Evolutionary conservation across 2,113 vertebrate genomes (phyloP).

Genomic region (Oreochromis aureus): DNA sequence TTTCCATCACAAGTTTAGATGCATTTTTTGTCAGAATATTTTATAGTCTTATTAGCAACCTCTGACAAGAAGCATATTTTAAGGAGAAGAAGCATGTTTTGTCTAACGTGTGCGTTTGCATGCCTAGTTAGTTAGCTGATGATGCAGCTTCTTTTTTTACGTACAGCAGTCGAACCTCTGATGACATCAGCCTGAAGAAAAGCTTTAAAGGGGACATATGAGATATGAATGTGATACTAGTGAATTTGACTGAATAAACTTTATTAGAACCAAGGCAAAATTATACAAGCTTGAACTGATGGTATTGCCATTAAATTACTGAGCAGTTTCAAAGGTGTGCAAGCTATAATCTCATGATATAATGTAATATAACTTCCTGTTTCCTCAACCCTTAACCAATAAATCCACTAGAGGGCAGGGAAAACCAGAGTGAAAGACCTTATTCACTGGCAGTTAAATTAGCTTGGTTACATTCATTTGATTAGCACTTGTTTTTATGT

Average conservation of each 20-base stretch:
- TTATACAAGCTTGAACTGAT: neutral
- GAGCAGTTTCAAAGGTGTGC: neutral
- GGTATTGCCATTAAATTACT: neutral
- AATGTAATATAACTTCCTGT: neutral
- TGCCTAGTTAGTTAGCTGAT: neutral
- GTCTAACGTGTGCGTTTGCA: accelerated
- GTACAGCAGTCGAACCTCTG: neutral
- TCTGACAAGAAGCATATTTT: neutral
- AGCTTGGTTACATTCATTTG: neutral
- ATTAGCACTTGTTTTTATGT: neutral
- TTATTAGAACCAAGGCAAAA: neutral
- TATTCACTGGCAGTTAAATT: neutral
- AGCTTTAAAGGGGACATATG: neutral
- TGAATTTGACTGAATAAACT: neutral
- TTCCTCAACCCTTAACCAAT: neutral
- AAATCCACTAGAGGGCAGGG: neutral
- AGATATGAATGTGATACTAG: neutral
- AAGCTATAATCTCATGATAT: neutral
- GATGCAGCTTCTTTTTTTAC: neutral
- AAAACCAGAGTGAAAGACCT: neutral
- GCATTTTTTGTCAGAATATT: neutral
- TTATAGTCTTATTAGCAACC: accelerated
- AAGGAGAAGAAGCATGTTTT: neutral
- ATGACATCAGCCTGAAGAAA: accelerated
- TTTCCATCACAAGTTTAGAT: neutral